Base-by-base conservation (phyloP, 2,797 vertebrate species). In the Miichthys miiuy region DNA sequence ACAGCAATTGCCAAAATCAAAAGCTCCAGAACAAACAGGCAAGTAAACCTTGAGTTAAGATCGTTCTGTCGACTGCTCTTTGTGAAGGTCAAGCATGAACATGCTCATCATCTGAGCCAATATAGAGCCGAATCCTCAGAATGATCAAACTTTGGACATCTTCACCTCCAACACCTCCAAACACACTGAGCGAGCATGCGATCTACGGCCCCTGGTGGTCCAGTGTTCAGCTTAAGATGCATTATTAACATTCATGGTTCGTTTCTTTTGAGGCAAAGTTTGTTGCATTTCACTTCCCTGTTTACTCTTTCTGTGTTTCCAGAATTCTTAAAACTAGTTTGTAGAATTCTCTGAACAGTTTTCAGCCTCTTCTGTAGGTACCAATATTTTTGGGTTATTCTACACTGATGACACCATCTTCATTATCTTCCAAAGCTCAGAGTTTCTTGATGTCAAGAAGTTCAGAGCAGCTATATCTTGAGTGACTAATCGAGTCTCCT, bases 21-120 rank as follows among this genome's bases (percentile, higher is more conserved):
- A 58, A 69, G 72, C 25, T 52, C 38, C 13, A 9, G 3, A 73
- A 70, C 25, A 68, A 62, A 65, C 20, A 34, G 13, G 3, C 23
- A 68, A 42, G 34, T 42, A 18, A 66, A 30, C 21, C 55, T 44
- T 0, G 34, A 57, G 9, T 14, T 51, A 6, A 58, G 46, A 48
- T 52, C 23, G 8, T 65, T 20, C 6, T 9, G 10, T 51, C 27
- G 18, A 14, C 18, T 1, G 23, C 44, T 50, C 14, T 48, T 18
- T 41, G 34, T 16, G 18, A 57, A 50, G 50, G 30, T 50, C n/a
- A 17, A n/a, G n/a, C 50, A 60, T 34, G 2, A 67, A 60, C 6
- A 20, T 3, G 34, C 16, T 57, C n/a, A 38, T 38, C 42, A 57
- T 66, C 50, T 18, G 20, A 52, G 47, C 18, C 9, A 0, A 57